These are phyloP conservation scores for Gymnoscopelus braueri DNA, from an alignment of 2,797 vertebrate genomes.

Conservation along the genomic window DNA sequence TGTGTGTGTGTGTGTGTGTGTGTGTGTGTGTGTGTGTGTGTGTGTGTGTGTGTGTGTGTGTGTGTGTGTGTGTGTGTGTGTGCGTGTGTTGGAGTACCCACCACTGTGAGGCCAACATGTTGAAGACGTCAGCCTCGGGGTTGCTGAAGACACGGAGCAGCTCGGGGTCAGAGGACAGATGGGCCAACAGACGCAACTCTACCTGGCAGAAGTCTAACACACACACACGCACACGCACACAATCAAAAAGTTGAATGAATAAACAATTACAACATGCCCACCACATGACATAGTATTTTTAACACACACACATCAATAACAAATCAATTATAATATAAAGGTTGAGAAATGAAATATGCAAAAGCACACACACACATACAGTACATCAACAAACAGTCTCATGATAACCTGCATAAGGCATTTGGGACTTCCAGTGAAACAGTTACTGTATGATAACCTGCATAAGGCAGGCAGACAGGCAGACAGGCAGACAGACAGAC, in stretches of 20 bases:
- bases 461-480: too few relatives aligned
- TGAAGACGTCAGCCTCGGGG: slow-evolving; percentile 87
- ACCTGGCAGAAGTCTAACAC: slow-evolving; percentile 93
- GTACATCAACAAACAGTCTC: too few relatives aligned
- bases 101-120: slow-evolving; percentile 90
- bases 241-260: not conserved
- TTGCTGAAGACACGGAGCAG: slow-evolving; percentile 88
- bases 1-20: slow-evolving; percentile 14
- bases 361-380: too few relatives aligned
- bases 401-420: too few relatives aligned
- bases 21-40: slow-evolving; percentile 1
- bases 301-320: too few relatives aligned
- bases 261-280: too few relatives aligned
- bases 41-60: slow-evolving; percentile 4
- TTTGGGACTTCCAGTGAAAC: too few relatives aligned
- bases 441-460: slow-evolving; percentile 8
- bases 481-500: slow-evolving; percentile 3
- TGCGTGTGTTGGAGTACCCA: slow-evolving; percentile 62
- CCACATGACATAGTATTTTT: too few relatives aligned
- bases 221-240: slow-evolving; percentile 1
- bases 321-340: too few relatives aligned
- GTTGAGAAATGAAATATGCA: too few relatives aligned
- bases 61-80: slow-evolving; percentile 14
- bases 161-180: slow-evolving; percentile 91
- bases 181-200: slow-evolving; percentile 92